A percentile compares a stretch with the other conserved stretches of the same genome.
Evolutionary conservation across 2,113 vertebrate species (phyloP).

Genomic region (Halcyon malimbica): DNA sequence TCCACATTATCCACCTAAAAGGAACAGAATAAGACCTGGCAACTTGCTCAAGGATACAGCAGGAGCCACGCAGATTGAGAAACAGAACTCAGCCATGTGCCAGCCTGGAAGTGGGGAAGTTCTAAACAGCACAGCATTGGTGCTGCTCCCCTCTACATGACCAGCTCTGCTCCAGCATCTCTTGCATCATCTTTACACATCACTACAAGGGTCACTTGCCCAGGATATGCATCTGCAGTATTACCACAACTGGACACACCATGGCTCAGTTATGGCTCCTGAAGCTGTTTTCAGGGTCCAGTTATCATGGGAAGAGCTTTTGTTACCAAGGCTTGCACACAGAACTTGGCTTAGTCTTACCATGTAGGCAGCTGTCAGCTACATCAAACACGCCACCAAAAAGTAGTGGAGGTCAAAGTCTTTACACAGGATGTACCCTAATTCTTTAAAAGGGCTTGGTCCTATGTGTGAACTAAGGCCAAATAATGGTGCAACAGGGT

Average conservation of each 20-base stretch:
- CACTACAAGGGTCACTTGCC: background rate
- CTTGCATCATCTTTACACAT: background rate
- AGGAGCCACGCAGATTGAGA: background rate
- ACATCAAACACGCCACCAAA: background rate
- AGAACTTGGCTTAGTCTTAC: background rate
- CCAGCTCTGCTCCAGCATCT: background rate
- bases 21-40: background rate
- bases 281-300: background rate
- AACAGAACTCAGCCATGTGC: background rate
- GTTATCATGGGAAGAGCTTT: background rate
- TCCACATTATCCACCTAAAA: background rate
- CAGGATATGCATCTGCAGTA: background rate
- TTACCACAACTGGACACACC: background rate
- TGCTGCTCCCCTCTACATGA: background rate
- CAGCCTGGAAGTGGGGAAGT: background rate
- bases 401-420: background rate
- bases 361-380: rapidly evolving
- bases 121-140: background rate
- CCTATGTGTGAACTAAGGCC: background rate
- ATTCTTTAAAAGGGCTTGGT: background rate
- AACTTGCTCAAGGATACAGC: background rate
- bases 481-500: background rate
- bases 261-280: background rate
- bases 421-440: background rate
- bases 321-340: background rate